Percentiles rank a stretch among this genome's conserved stretches.
These are phyloP conservation scores for Semicossyphus pulcher DNA, from an alignment of 2,113 vertebrate genomes.

Conservation along the genomic window DNA sequence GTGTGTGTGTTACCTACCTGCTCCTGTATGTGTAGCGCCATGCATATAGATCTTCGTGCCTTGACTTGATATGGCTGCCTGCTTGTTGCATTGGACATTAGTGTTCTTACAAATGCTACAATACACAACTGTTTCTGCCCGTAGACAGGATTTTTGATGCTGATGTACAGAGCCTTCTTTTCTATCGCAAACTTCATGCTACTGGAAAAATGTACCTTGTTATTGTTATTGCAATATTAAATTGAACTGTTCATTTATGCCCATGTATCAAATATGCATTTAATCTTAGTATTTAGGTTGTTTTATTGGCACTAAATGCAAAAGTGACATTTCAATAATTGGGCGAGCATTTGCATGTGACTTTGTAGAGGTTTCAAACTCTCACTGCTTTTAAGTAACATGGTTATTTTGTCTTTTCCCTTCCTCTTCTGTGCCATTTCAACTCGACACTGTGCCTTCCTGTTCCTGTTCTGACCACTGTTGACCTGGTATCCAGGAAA, in stretches of 20 bases:
- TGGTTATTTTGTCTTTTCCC: conserved; percentile 50
- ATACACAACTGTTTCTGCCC: conserved; percentile 42
- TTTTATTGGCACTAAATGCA: conserved; percentile 40
- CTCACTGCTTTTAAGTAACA: conserved; percentile 44
- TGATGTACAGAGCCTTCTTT: conserved; percentile 62
- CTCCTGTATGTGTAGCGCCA: conserved; percentile 72
- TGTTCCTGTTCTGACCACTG: conserved; percentile 72
- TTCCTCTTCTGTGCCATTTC: conserved; percentile 74
- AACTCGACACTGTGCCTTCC: conserved; percentile 82
- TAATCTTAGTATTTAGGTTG: conserved; percentile 46
- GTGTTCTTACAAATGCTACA: conserved; percentile 59
- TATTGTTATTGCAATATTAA: conserved; percentile 51
- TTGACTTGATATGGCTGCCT: conserved; percentile 78
- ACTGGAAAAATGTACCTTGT: conserved; percentile 40
- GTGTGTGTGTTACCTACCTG: conserved; percentile 43
- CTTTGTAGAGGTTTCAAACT: conserved; percentile 39
- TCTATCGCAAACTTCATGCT: conserved; percentile 44
- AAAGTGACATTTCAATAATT: conserved; percentile 49
- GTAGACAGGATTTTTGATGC: conserved; percentile 52
- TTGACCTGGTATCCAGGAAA: conserved; percentile 84
- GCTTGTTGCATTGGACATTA: conserved; percentile 72
- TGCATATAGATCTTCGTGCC: conserved; percentile 81
- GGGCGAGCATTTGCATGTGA: conserved; percentile 72
- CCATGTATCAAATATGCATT: conserved; percentile 66
- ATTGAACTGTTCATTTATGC: conserved; percentile 45